These are phyloP conservation scores for Meliscaeva auricollis DNA, from an alignment of 2,888 invertebrate species.

Conservation along the genomic window DNA sequence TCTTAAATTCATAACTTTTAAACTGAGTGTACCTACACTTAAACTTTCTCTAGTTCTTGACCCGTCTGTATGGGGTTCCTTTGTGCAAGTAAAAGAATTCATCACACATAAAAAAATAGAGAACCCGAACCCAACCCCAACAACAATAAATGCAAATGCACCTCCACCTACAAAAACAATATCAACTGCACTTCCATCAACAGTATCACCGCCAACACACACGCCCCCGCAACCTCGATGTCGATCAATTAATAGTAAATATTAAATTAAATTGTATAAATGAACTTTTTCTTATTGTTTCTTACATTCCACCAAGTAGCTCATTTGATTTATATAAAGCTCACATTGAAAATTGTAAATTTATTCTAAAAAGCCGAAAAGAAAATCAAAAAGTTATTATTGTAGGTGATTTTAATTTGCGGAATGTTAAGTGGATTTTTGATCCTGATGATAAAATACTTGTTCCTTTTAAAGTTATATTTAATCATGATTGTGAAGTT, in stretches of 20 bases:
- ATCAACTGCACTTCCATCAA: background rate
- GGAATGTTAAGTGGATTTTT: background rate
- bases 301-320: slow-evolving; percentile 25
- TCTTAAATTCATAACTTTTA: background rate
- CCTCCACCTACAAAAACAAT: background rate
- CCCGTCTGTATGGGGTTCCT: slow-evolving; percentile 2
- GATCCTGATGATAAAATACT: background rate
- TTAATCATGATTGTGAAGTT: slow-evolving; percentile 24
- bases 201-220: background rate
- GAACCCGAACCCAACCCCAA: background rate
- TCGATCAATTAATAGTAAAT: slow-evolving; percentile 22
- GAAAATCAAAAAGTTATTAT: slow-evolving; percentile 24
- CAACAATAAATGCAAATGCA: background rate
- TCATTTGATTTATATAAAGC: slow-evolving; percentile 22
- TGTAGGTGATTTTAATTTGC: slow-evolving; percentile 12
- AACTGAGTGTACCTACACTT: background rate
- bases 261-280: background rate
- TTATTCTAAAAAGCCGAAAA: background rate
- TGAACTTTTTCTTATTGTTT: slow-evolving; percentile 7
- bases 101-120: slow-evolving; percentile 15
- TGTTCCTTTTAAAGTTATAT: slow-evolving; percentile 2
- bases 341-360: slow-evolving; percentile 16
- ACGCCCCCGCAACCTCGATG: background rate
- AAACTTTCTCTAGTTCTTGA: background rate
- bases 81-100: slow-evolving; percentile 20